Evolutionary conservation across 53 echinoderm and acorn worm genomes (phyloP), one percentile per base, ranked within the genome.

Genomic region (Antedon mediterranea): DNA sequence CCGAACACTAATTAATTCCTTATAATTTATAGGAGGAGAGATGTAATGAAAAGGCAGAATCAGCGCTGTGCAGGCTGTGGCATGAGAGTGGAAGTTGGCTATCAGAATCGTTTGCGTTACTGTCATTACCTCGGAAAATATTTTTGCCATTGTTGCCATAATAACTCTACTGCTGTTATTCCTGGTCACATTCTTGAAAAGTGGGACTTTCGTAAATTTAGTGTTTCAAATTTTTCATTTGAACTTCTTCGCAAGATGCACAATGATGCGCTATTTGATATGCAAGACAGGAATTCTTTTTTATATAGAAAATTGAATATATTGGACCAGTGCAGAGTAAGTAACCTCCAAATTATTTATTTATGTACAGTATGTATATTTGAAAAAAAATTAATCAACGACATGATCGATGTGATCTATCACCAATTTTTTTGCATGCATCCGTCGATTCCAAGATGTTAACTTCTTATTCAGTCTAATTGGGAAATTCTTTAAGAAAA

Each of bases 91-190:
- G 98, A 98, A 71, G 84, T 85, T 93, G 98, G 92, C 79, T 98
- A 85, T 75, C 71, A 90, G 75, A 89, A 88, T 76, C 82, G 98
- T 33, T 83, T 98, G 23, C 43, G 98, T 7, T 98, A 93, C 86
- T 93, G 98, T 78, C 85, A 93, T 37, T 98, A 98, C 78, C 84
- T 98, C 3, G 98, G 98, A 72, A 98, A 98, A 78, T 93, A 86
- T 74, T 98, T 98, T 83, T 98, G 98, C 74, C 98, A 98, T 84
- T 98, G 92, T 72, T 93, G 98, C 78, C 97, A 97, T 71, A 86
- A 84, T 77, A 86, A 88, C 75, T 44, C 80, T 44, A 57, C 88
- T 0, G 85, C 88, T 3, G 72, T 84, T 32, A 87, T 93, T 42
- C 92, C 98, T 0, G 85, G 88, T 11, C 77, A 83, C 3, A 84